Base-by-base conservation (phyloP, 2,888 invertebrate genomes). In the Marasmarcha lunaedactyla region DNA sequence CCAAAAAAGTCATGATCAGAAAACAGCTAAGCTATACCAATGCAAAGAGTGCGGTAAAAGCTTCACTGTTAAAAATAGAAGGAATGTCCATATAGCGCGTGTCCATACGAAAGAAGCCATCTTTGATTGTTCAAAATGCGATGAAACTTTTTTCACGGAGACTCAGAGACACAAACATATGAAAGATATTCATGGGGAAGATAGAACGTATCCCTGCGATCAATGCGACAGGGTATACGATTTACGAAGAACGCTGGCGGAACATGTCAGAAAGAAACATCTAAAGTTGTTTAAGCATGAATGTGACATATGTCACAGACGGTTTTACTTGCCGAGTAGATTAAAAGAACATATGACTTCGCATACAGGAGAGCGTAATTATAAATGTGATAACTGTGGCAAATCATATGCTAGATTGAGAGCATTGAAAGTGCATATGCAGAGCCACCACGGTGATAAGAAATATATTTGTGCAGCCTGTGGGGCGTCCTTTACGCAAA, bases 311-410 rank as follows among this genome's bases (percentile, higher is more conserved):
- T 85, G 85, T 41, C 66, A 71, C 4, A 66, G 71, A 36, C 71
- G 71, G 4, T 84, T 77, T 43, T 20, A 20, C 20, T 20, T 20
- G 7, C 20, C 20, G 20, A 20, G 20, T 0, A 57, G 55, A 1
- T 49, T 86, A 12, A 79, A 71, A 1, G 83, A 84, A 1, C 86
- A 86, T 46, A 70, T 81, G 55, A 66, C 84, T 1, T 77, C 76
- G 9, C 86, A 85, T 43, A 84, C 84, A 0, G 85, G 84, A 0
- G 81, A 84, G 42, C 57, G 76, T 11, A 77, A 81, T 3, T 85
- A 73, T 36, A 57, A 74, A 2, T 86, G 86, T 30, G 62, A 72
- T 9, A 66, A 70, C 35, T 86, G 86, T 42, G 78, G 74, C 1
- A 86, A 85, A 51, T 67, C 66, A 2, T 86, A 85, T 47, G 81